Conservation (phyloP, 1,140 invertebrate species). For the Lysiphlebus fabarum region DNA sequence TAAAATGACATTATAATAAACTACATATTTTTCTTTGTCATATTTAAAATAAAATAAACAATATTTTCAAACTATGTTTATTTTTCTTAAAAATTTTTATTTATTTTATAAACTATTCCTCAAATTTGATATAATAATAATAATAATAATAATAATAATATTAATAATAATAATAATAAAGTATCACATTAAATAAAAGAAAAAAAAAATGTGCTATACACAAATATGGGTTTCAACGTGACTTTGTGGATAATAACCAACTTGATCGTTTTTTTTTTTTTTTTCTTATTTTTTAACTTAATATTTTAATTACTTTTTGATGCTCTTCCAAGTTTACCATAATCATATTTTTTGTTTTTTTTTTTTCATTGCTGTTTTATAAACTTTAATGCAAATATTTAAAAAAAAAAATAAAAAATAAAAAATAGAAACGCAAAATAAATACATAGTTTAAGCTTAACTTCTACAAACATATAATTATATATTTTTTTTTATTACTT, state of each 20-base stretch:
- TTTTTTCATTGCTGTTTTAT: not conserved
- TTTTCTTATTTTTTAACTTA: constrained; percentile 1
- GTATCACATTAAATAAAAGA: constrained; percentile 14
- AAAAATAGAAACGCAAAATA: no score
- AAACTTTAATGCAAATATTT: not conserved
- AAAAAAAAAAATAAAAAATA: no score
- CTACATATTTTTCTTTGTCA: constrained; percentile 14
- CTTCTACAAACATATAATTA: no score
- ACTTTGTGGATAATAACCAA: constrained; percentile 3
- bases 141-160: constrained; percentile 13
- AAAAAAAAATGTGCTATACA: constrained; percentile 6
- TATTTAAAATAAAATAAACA: constrained; percentile 24
- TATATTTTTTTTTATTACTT: no score
- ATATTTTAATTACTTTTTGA: constrained; percentile 7
- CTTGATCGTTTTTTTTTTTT: constrained; percentile 6
- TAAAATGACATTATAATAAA: constrained; percentile 22
- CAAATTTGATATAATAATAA: not conserved
- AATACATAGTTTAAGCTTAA: no score
- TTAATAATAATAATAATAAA: constrained; percentile 3
- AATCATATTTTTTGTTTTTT: not conserved
- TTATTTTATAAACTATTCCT: no score
- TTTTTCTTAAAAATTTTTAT: no score
- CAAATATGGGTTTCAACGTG: constrained; percentile 1
- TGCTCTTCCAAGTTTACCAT: not conserved
- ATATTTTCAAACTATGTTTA: not conserved